Evolutionary conservation across 2,888 invertebrate genomes (phyloP).

Genomic region (Papilio demoleus): DNA sequence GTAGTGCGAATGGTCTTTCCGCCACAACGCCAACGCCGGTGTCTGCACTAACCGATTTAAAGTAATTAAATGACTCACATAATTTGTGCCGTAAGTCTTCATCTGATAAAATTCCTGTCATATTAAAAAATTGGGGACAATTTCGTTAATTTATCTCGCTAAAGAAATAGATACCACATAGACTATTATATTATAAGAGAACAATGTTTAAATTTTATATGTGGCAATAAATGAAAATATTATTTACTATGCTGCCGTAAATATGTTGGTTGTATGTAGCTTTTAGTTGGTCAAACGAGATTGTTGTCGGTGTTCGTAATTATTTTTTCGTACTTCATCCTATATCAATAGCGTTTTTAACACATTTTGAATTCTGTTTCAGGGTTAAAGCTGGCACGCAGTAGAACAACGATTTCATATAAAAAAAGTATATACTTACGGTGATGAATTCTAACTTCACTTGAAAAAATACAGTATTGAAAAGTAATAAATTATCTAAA

Average conservation of each 20-base stretch:
- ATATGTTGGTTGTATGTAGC: not conserved
- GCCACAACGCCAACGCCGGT: too few relatives aligned
- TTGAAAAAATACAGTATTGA: not conserved
- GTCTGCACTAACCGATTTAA: too few relatives aligned
- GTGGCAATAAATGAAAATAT: too few relatives aligned
- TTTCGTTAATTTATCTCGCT: too few relatives aligned
- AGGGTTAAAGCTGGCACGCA: constrained; percentile 55
- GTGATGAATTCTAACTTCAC: not conserved
- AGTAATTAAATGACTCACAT: too few relatives aligned
- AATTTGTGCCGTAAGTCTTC: too few relatives aligned
- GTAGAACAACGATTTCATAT: constrained; percentile 13
- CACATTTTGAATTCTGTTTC: constrained; percentile 54
- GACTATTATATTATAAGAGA: not conserved
- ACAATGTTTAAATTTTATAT: not conserved
- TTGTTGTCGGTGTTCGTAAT: not conserved
- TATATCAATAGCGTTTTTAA: not conserved
- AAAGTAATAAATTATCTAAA: not conserved
- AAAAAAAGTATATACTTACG: not conserved
- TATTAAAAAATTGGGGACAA: too few relatives aligned
- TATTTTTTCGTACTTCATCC: not conserved
- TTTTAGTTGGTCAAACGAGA: not conserved
- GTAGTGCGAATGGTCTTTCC: too few relatives aligned
- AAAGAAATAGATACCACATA: too few relatives aligned
- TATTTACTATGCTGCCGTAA: not conserved
- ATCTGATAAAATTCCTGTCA: too few relatives aligned